Evolutionary conservation across 2,113 vertebrate species (phyloP), one percentile per base, ranked within the genome.

Genomic region (Sisor rabdophorus): DNA sequence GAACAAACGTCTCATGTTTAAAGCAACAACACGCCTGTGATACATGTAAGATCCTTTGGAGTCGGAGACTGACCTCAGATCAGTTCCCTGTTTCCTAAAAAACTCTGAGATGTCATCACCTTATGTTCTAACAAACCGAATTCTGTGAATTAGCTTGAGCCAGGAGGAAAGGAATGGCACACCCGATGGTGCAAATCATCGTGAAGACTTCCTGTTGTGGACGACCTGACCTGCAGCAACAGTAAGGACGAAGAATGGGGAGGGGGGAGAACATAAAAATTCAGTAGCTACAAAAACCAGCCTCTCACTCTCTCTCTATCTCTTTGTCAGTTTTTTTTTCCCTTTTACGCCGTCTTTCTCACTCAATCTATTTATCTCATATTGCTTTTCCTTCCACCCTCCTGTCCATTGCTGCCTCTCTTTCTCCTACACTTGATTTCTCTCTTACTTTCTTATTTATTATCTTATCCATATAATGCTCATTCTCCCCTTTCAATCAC

Each of bases 151-250:
- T 32, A 58, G 16, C 50, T 56, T 20, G 20, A 47, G 70, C 72
- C 58, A 19, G 28, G 48, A 22, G 64, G 19, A 61, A 13, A 48
- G 32, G 32, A 44, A 17, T 19, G 56, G 48, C 61, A 69, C 2
- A 48, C 47, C 65, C 26, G 47, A 28, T 69, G 73, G 77, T 78
- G 71, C 73, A 19, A 68, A 55, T 55, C 79, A 70, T 68, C 53
- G 26, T 17, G 61, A 68, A 73, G 30, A 79, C 47, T 61, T 80
- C 71, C 78, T 72, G 76, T 78, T 76, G 67, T 17, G 48, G 30
- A 70, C 15, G 28, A 58, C 44, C 28, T 26, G 11, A 16, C 59
- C 65, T 52, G 32, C n/a, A 8, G 40, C 26, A 40, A 74, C 56
- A 56, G 24, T 44, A 36, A 64, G 5, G 26, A 71, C 0, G 30